Evolutionary conservation across 1,140 invertebrate genomes (phyloP), one percentile per base, ranked within the genome.

Genomic region (Drosophila burlai): DNA sequence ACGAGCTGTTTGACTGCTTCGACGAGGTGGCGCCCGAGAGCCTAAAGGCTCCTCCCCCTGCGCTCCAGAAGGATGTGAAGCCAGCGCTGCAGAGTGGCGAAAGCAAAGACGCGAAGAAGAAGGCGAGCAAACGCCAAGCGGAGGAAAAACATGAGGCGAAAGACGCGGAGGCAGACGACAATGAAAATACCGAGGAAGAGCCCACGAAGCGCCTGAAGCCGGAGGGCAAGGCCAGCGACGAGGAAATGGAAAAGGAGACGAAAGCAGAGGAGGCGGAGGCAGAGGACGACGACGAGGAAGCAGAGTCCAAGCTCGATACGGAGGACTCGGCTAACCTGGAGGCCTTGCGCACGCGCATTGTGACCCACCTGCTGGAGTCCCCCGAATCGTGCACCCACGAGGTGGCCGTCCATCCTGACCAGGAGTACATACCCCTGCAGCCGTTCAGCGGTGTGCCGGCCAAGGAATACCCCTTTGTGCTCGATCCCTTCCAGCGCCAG

Each of bases 401-500:
- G 94, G 97, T 99, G 42, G 98, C 98, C 29, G 95, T 98, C 57
- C 98, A 98, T 57, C 97, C 97, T 26, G 96, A 96, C 83, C 95
- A 97, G 69, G 96, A 97, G 65, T 99, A 98, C 94, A 93, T 95
- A 29, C 96, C 98, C 26, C 91, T 98, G 26, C 93, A 95, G 60
- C 94, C 94, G 26, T 91, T 93, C 21, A 91, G 93, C 36, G 93
- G 93, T 16, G 95, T 97, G 76, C 97, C 98, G 26, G 97, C 97
- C 0, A 99, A 99, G 93, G 96, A 97, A 74, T 99, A 99, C 92
- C 96, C 96, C 78, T 99, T 99, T 91, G 96, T 97, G 60, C 94
- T 99, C 26, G 99, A 99, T 96, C 97, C 98, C 0, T 99, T 99
- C 94, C 99, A 99, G 93, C 98, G 97, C 84, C 97, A 99, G 94